Evolutionary conservation across 2,888 invertebrate genomes (phyloP), one percentile per base, ranked within the genome.

Genomic region (Cephus pygmeus): DNA sequence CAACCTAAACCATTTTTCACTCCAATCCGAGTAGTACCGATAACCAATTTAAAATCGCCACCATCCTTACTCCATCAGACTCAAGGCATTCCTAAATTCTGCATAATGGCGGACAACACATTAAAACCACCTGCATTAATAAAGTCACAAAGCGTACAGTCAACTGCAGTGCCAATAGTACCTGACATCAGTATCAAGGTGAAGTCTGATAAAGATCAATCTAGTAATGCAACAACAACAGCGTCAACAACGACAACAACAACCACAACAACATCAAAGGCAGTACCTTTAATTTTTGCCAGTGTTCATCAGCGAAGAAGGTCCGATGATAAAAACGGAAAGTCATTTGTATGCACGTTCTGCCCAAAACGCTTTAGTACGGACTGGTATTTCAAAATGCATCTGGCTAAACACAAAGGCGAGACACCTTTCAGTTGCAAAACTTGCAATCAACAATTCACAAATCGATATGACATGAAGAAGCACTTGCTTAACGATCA

Each of bases 361-460:
- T 91, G 91, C 34, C 80, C 83, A 3, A 91, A 91, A 74, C 78
- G 83, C 75, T 88, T 91, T n/a, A 88, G 87, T 15, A 89, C 91
- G 1, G 86, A 89, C 69, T 91, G 90, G 87, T 91, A 91, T 75
- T 91, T 90, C 69, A 90, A 89, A 73, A 82, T 88, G 31, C 91
- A 91, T 30, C 82, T 91, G 4, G 88, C 89, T 0, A 86, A 84
- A 73, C 91, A 91, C 76, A 86, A 85, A 36, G 88, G 88, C 3
- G 87, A 88, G 40, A 86, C 87, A 6, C 85, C 80, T 0, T 87
- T 87, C 34, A 85, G 86, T 4, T 91, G 91, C 75, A 84, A 82
- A 75, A 78, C 86, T 34, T 91, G 91, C 74, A 85, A 88, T 15
- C 83, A 87, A 73, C 82, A 87, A 4, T 90, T 89, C 74, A 83